phyloP scores from a whole-genome alignment of 2,888 invertebrate species.

The Eupithecia insigniata region DNA sequence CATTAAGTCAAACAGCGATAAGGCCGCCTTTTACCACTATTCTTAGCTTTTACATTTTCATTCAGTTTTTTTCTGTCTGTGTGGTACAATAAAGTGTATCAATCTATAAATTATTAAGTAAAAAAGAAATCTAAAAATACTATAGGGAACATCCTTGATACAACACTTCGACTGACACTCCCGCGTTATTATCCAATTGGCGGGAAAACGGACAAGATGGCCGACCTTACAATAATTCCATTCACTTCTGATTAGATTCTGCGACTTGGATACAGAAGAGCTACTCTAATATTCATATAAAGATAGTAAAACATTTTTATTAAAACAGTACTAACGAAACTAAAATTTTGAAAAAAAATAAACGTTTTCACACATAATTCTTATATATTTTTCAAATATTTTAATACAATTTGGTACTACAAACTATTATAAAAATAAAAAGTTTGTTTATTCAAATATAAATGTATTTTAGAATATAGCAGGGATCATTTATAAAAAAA shows the following conservation, averaged over 20 bases:
- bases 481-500: too few species aligned
- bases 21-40: not conserved
- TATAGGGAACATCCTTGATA: slow-evolving; percentile 66
- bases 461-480: too few species aligned
- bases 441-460: too few species aligned
- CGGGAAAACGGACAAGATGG: slow-evolving; percentile 71
- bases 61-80: not conserved
- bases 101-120: not conserved
- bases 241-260: slow-evolving; percentile 16
- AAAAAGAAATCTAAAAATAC: not conserved
- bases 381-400: too few species aligned
- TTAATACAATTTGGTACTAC: too few species aligned
- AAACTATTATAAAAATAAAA: too few species aligned
- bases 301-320: too few species aligned
- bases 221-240: slow-evolving; percentile 44
- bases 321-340: too few species aligned
- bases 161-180: slow-evolving; percentile 52
- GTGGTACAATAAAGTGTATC: not conserved
- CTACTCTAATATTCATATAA: too few species aligned
- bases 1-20: too few species aligned
- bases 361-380: too few species aligned
- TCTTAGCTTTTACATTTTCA: not conserved
- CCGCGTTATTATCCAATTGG: slow-evolving; percentile 79
- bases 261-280: not conserved
- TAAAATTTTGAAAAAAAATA: too few species aligned